Base-by-base conservation (phyloP, 2,113 vertebrate species). In the Nyctereutes procyonoides region DNA sequence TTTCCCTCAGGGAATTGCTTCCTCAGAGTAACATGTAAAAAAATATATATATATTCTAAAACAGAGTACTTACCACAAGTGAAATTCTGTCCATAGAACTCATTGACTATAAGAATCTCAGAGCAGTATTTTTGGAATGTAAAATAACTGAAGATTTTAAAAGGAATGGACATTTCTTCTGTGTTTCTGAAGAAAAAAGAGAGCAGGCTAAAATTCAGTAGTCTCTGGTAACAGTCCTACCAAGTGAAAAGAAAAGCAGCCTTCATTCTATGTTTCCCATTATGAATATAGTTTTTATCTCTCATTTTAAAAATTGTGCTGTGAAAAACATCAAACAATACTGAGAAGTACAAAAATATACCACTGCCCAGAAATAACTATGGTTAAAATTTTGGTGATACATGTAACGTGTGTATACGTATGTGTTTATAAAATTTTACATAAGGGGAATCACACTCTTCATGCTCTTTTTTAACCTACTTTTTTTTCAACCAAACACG, bases 81-180 rank as follows among this genome's bases (percentile, higher is more conserved):
- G 98, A 99, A 99, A 97, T 99, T 98, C 88, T 99, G 98, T 79
- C 98, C 99, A 63, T 99, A 98, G 98, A 99, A 99, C 98, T 99
- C 99, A 0, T 99, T 99, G 97, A 99, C 99, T 35, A 99, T 90
- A 96, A 99, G 99, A 93, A 99, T 95, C 98, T 99, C 99, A 87
- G 98, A 99, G 97, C 99, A 99, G 81, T 99, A 99, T 98, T 99
- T 99, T 99, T 99, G 99, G 97, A 99, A 99, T 38, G 99, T 99
- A 92, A 99, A 93, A 94, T 99, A 99, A 97, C 99, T 98, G 88
- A 99, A 98, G 98, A 99, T 98, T 98, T 99, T 99, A 95, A 99
- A 99, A 90, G 99, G 98, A n/a, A 82, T 14, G 0, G 99, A 99
- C 99, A 99, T 99, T 85, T 99, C 99, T 98, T 99, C 97, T 0